Percentiles rank a stretch among this genome's conserved stretches.
phyloP scores from a whole-genome alignment of 1,140 invertebrate species.

The Aphidius gifuensis region DNA sequence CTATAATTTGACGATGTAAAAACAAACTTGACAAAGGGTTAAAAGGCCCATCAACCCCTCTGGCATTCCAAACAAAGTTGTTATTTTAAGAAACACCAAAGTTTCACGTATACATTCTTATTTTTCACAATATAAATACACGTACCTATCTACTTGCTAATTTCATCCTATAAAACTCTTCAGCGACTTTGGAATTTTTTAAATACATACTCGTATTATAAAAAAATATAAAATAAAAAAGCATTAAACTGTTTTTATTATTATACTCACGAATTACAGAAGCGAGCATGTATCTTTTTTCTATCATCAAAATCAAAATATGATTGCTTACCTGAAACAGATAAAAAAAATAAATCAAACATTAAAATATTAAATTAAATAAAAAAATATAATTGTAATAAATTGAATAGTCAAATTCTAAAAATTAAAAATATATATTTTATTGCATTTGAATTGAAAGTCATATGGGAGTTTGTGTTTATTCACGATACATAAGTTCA shows the following conservation, averaged over 20 bases:
- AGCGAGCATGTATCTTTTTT: no score
- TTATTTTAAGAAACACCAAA: background rate
- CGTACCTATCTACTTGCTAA: no score
- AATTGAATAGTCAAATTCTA: background rate
- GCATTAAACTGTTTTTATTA: no score
- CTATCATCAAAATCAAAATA: no score
- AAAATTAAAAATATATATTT: constrained; percentile 10
- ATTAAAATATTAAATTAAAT: constrained; percentile 13
- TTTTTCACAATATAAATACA: no score
- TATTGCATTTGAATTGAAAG: constrained; percentile 12
- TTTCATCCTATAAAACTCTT: background rate
- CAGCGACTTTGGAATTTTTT: background rate
- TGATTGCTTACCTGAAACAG: constrained; percentile 28
- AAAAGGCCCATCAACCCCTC: no score
- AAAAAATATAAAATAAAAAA: no score
- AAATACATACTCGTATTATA: no score
- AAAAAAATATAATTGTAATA: constrained; percentile 13
- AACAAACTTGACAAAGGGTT: no score
- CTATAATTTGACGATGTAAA: no score
- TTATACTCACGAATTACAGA: no score
- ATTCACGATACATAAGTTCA: constrained; percentile 14
- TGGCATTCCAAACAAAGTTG: no score
- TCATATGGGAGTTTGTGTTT: constrained; percentile 3
- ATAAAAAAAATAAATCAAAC: constrained; percentile 18
- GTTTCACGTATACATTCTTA: constrained; percentile 29